Evolutionary conservation across 2,888 invertebrate species (phyloP).

Genomic region (Tanytarsus gracilentus): DNA sequence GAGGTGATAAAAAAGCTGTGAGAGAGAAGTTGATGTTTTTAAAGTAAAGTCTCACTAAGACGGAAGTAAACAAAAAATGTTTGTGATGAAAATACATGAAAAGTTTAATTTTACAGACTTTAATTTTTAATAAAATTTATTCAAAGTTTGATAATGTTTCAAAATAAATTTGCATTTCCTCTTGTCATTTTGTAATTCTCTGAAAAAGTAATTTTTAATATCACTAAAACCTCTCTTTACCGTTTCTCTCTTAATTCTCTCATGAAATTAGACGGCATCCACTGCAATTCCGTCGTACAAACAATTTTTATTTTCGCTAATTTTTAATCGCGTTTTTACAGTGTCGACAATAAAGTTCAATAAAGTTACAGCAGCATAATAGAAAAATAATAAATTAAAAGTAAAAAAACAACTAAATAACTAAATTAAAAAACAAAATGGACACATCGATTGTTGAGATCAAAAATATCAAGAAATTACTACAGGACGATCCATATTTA

Average conservation of each 20-base stretch:
- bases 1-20: too few relatives aligned
- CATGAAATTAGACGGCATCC: not conserved
- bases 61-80: too few relatives aligned
- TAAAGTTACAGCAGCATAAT: too few relatives aligned
- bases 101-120: too few relatives aligned
- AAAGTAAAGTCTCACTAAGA: too few relatives aligned
- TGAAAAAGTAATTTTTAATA: not conserved
- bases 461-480: constrained; percentile 67
- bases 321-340: too few relatives aligned
- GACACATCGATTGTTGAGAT: constrained; percentile 45
- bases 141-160: not conserved
- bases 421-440: not conserved
- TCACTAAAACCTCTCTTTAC: not conserved
- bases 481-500: constrained; percentile 79
- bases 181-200: not conserved
- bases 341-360: too few relatives aligned
- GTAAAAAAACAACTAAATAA: not conserved
- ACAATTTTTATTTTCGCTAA: too few relatives aligned
- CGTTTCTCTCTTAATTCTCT: not conserved
- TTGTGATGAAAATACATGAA: too few relatives aligned
- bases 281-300: not conserved
- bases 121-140: too few relatives aligned
- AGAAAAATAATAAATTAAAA: too few relatives aligned
- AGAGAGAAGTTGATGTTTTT: too few relatives aligned
- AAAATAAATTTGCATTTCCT: not conserved